phyloP scores from a whole-genome alignment of 2,888 invertebrate species.

The Odontomyia ornata region DNA sequence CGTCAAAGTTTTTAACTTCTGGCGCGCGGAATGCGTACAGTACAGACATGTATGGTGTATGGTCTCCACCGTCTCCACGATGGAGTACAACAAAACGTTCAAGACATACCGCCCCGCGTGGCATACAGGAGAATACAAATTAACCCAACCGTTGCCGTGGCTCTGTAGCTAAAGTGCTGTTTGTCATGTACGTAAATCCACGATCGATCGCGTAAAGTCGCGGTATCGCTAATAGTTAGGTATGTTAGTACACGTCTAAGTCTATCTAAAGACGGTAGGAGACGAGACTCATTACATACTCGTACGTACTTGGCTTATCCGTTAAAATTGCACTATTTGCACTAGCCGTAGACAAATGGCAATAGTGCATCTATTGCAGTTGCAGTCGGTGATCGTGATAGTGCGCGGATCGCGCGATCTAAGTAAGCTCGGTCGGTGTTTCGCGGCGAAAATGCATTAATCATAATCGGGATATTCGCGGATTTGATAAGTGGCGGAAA shows the following conservation, averaged over 20 bases:
- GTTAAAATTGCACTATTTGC: conserved; percentile 29
- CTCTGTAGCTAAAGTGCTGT: background rate
- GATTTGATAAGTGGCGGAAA: conserved; percentile 9
- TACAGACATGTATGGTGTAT: conserved; percentile 6
- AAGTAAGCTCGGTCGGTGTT: background rate
- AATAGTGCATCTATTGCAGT: conserved; percentile 22
- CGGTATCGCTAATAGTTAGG: conserved; percentile 25
- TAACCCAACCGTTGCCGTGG: conserved; percentile 35
- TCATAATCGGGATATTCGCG: background rate
- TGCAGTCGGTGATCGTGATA: conserved; percentile 13
- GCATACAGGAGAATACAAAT: conserved; percentile 37
- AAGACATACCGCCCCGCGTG: conserved; percentile 30
- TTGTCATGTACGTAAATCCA: conserved; percentile 34
- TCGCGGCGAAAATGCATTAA: background rate
- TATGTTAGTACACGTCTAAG: conserved; percentile 37
- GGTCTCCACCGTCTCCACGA: background rate
- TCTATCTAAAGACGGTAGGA: conserved; percentile 31
- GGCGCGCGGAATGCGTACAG: conserved; percentile 7
- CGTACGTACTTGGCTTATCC: background rate
- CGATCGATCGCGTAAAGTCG: conserved; percentile 34
- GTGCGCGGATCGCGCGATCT: conserved; percentile 13
- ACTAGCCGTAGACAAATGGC: background rate
- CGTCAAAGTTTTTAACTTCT: conserved; percentile 26
- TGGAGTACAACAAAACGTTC: conserved; percentile 25
- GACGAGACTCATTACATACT: background rate